phyloP scores from a whole-genome alignment of 1,140 invertebrate genomes.

The Bombus waltoni region DNA sequence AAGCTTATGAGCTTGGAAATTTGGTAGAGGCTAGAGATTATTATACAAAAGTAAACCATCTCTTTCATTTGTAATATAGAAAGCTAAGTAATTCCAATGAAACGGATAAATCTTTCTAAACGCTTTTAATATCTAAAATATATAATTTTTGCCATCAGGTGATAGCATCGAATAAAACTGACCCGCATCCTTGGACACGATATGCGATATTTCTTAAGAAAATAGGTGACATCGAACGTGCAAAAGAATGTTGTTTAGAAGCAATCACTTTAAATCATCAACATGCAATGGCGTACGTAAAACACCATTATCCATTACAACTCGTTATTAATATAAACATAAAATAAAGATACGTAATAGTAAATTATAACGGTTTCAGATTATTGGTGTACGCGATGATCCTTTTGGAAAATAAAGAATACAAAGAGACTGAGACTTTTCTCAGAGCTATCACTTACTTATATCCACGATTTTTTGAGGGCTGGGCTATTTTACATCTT shows the following conservation, averaged over 20 bases:
- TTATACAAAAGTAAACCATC: conserved; percentile 27
- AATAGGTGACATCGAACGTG: conserved; percentile 56
- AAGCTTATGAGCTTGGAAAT: conserved; percentile 63
- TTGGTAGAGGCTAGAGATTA: conserved; percentile 47
- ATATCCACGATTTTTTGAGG: conserved; percentile 68
- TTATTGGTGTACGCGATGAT: conserved; percentile 63
- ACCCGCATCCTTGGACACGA: conserved; percentile 61
- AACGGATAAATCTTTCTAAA: not conserved
- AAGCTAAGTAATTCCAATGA: not conserved
- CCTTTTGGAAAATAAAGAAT: conserved; percentile 55
- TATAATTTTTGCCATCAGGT: conserved; percentile 5
- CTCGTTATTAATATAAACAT: not conserved
- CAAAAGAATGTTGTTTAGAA: conserved; percentile 65
- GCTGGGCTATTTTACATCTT: conserved; percentile 68
- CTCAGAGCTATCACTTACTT: conserved; percentile 60
- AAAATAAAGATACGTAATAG: not conserved
- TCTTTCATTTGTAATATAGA: not conserved
- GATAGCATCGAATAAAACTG: conserved; percentile 40
- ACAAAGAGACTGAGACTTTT: conserved; percentile 65
- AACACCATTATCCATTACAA: not conserved
- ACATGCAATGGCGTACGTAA: conserved; percentile 65
- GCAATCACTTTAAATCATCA: conserved; percentile 60
- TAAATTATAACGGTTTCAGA: conserved; percentile 38
- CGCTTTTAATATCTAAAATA: not conserved
- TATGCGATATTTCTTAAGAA: conserved; percentile 66